A percentile compares a stretch with the other conserved stretches of the same genome.
phyloP scores from a whole-genome alignment of 2,888 invertebrate genomes.

The Digitonthophagus gazella region DNA sequence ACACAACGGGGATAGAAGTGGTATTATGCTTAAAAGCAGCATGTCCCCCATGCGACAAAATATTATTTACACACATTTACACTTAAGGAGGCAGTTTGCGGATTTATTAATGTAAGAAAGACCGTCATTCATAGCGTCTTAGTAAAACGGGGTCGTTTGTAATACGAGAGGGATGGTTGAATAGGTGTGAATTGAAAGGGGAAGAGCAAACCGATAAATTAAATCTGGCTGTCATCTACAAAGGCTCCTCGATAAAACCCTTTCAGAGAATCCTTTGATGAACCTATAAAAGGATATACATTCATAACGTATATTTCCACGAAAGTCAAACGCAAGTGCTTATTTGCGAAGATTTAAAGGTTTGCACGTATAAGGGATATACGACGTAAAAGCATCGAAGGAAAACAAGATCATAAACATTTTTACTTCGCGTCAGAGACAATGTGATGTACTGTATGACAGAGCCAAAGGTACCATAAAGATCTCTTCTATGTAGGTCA shows the following conservation, averaged over 20 bases:
- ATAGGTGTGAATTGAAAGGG: not conserved
- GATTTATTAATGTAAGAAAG: not conserved
- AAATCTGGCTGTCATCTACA: not conserved
- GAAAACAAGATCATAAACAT: not conserved
- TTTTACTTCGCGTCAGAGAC: not conserved
- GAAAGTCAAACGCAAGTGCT: not conserved
- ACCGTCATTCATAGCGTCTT: not conserved
- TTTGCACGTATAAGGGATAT: not conserved
- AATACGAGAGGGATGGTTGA: not conserved
- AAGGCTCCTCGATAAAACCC: not conserved
- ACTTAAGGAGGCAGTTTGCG: not conserved
- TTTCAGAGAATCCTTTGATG: not conserved
- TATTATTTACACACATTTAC: conserved; percentile 10
- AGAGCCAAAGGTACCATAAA: not conserved
- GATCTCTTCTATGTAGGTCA: not conserved
- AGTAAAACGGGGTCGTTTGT: not conserved
- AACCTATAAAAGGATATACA: not conserved
- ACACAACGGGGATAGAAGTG: not conserved
- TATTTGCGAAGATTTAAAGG: not conserved
- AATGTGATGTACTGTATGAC: not conserved
- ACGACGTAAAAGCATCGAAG: not conserved
- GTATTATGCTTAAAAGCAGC: not conserved
- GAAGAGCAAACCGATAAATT: not conserved
- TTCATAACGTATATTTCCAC: not conserved
- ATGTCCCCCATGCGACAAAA: conserved; percentile 1